Evolutionary conservation across 2,797 vertebrate species (phyloP).

Genomic region (Graptemys geographica): DNA sequence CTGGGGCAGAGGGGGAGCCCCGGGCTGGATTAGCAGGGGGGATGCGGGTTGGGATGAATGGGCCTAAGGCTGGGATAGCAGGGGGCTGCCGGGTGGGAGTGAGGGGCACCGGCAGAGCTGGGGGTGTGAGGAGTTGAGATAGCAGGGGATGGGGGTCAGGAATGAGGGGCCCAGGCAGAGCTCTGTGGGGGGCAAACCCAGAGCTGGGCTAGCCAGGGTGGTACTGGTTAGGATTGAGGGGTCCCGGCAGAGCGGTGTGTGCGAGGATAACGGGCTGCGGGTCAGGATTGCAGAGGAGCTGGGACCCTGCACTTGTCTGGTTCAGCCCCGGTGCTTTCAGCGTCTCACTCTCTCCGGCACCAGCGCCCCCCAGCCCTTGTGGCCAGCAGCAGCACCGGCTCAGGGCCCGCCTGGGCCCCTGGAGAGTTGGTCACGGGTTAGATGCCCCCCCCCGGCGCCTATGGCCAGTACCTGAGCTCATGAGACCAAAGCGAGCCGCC

Average conservation of each 20-base stretch:
- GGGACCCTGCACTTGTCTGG: not conserved
- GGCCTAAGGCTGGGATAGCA: not conserved
- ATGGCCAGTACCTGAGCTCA: not conserved
- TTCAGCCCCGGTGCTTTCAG: not conserved
- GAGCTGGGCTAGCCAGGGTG: not conserved
- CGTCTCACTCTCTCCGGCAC: not conserved
- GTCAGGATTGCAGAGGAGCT: not conserved
- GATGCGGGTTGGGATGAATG: not conserved
- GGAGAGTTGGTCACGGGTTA: not conserved
- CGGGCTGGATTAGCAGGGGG: not conserved
- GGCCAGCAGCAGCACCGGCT: not conserved
- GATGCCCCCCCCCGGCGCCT: fast-evolving
- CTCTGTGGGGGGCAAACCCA: not conserved
- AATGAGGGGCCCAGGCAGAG: not conserved
- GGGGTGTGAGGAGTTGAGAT: not conserved
- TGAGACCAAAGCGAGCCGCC: not conserved
- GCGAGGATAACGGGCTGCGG: not conserved
- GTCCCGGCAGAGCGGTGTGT: not conserved
- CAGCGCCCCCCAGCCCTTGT: not conserved
- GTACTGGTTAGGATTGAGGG: no score
- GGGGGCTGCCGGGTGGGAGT: fast-evolving
- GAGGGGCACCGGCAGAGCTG: fast-evolving
- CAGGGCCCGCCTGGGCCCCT: not conserved
- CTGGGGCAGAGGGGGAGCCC: not conserved
- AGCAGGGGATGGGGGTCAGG: not conserved